These are phyloP conservation scores for Mya arenaria DNA, from an alignment of 1,140 invertebrate species.

Conservation along the genomic window DNA sequence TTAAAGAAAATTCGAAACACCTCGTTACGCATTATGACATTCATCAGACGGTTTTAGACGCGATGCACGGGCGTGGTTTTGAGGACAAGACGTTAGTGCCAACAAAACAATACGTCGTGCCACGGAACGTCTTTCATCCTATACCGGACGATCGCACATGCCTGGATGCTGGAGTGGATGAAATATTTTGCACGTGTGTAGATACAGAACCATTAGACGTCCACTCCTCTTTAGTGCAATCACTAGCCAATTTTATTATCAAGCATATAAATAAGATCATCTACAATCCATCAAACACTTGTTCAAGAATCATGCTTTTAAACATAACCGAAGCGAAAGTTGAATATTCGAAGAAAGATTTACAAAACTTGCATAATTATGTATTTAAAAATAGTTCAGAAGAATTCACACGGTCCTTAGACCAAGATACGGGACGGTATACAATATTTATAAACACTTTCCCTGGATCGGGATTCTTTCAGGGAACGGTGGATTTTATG, in stretches of 20 bases:
- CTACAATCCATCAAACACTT: conserved; percentile 2
- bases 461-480: conserved; percentile 75
- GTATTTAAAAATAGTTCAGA: conserved; percentile 29
- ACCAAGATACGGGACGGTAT: conserved; percentile 35
- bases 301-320: conserved; percentile 26
- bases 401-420: neutral
- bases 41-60: conserved; percentile 22
- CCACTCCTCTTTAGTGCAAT: neutral
- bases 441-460: conserved; percentile 66
- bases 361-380: no score
- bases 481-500: conserved; percentile 61
- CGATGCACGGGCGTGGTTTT: neutral
- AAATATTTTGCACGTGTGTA: conserved; percentile 58
- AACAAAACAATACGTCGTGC: no score
- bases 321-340: conserved; percentile 26
- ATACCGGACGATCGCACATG: conserved; percentile 48
- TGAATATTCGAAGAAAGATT: conserved; percentile 17
- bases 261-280: conserved; percentile 46
- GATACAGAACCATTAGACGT: neutral
- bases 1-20: neutral
- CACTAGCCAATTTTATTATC: conserved; percentile 14
- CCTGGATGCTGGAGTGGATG: conserved; percentile 36
- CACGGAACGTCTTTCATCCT: conserved; percentile 27
- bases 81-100: neutral
- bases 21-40: conserved; percentile 33